Evolutionary conservation across 2,888 invertebrate species (phyloP), one percentile per base, ranked within the genome.

Genomic region (Rhynchonema sp.): DNA sequence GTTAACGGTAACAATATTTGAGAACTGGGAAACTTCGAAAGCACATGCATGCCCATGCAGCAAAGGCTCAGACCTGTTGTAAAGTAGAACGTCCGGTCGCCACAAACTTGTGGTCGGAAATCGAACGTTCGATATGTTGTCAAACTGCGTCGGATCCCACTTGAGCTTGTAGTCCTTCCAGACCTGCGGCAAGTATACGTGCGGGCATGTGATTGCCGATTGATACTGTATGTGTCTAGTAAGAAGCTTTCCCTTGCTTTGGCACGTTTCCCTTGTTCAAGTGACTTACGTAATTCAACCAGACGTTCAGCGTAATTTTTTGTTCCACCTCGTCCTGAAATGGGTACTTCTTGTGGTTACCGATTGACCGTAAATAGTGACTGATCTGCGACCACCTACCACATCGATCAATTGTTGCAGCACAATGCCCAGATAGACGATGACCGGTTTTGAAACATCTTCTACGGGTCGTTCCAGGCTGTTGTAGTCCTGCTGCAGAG

Each of bases 31-130:
- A n/a, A n/a, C n/a, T n/a, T n/a, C n/a, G n/a, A n/a, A n/a, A n/a
- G n/a, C n/a, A n/a, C n/a, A n/a, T n/a, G n/a, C n/a, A n/a, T n/a
- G n/a, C n/a, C n/a, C n/a, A n/a, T n/a, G n/a, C n/a, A n/a, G n/a
- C n/a, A 38, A 60, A n/a, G 46, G 22, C 20, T 20, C 17, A n/a
- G n/a, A n/a, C 90, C 92, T 94, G 83, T 94, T 94, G 81, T 94
- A 94, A 89, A 94, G 89, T 71, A 94, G 86, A 69, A 94, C 88
- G 77, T 94, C 94, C 67, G 94, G 94, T 78, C 89, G 91, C 94
- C 94, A 94, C 70, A 94, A 80, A 73, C 87, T 83, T 78, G 87
- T 85, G 61, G 91, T 89, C 65, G 92, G 90, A 76, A 94, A 87
- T 74, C 91, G 81, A 68, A 94, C 82, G 78, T 89, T 88, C 75